These are phyloP conservation scores for Dryobota labecula DNA, from an alignment of 2,888 invertebrate genomes.

Conservation along the genomic window DNA sequence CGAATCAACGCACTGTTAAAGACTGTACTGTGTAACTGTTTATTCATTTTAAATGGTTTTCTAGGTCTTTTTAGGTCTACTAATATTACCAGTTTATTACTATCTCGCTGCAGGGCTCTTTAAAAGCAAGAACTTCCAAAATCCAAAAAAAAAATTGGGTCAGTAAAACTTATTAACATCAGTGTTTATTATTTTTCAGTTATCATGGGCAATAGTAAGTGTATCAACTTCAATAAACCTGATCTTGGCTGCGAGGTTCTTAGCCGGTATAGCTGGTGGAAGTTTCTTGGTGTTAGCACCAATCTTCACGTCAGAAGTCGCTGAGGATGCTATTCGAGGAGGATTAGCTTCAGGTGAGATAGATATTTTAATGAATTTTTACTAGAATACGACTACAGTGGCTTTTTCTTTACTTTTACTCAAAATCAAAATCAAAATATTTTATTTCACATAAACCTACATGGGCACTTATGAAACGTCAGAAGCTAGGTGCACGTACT, in stretches of 20 bases:
- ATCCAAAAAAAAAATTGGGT: too few relatives aligned
- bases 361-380: background rate
- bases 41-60: background rate
- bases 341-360: conserved; percentile 80
- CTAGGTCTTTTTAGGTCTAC: too few relatives aligned
- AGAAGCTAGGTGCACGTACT: too few relatives aligned
- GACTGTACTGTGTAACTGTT: too few relatives aligned
- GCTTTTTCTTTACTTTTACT: too few relatives aligned
- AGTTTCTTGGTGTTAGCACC: conserved; percentile 90
- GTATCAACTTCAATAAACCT: conserved; percentile 82
- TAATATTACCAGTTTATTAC: too few relatives aligned
- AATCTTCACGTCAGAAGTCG: conserved; percentile 92
- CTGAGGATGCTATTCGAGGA: conserved; percentile 88
- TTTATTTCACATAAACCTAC: too few relatives aligned
- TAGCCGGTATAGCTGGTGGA: conserved; percentile 91
- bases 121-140: too few relatives aligned
- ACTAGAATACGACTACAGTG: too few relatives aligned
- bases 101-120: too few relatives aligned
- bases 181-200: conserved; percentile 69
- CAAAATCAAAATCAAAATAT: too few relatives aligned
- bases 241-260: conserved; percentile 88
- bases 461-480: too few relatives aligned
- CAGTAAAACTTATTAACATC: background rate
- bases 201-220: conserved; percentile 91
- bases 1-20: background rate